Evolutionary conservation across 2,888 invertebrate species (phyloP).

Genomic region (Euphydryas editha): DNA sequence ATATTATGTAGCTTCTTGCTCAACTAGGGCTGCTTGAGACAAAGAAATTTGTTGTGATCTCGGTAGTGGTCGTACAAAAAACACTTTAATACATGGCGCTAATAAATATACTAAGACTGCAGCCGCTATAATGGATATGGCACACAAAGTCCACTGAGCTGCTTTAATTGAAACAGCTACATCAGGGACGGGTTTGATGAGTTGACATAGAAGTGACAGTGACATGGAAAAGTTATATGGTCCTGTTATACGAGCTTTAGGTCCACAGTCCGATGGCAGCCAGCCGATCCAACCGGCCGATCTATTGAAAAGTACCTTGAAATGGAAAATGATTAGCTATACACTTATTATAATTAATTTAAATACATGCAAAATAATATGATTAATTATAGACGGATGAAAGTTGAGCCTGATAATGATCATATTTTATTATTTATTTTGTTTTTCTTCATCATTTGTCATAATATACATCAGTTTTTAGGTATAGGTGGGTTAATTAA

Average conservation of each 20-base stretch:
- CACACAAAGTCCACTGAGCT: conserved; percentile 71
- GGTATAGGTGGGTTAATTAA: too few relatives aligned
- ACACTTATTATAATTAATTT: background rate
- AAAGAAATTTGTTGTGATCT: conserved; percentile 64
- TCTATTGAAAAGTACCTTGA: conserved; percentile 76
- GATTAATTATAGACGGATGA: too few relatives aligned
- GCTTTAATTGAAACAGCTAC: conserved; percentile 65
- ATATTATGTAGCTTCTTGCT: conserved; percentile 49
- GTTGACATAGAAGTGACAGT: conserved; percentile 53
- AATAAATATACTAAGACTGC: conserved; percentile 65
- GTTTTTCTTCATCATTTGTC: too few relatives aligned
- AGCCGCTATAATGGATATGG: conserved; percentile 64
- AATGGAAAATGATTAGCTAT: conserved; percentile 30
- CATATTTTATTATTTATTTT: too few relatives aligned
- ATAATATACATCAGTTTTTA: too few relatives aligned
- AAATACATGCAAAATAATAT: background rate
- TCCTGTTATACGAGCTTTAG: conserved; percentile 65
- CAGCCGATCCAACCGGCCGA: conserved; percentile 77
- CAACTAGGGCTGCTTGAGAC: conserved; percentile 69
- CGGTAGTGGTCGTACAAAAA: conserved; percentile 54
- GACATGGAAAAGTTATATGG: conserved; percentile 64
- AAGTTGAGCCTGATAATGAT: too few relatives aligned
- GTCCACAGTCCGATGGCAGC: conserved; percentile 71
- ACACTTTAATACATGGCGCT: conserved; percentile 65
- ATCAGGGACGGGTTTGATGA: conserved; percentile 53